A percentile compares a stretch with the other conserved stretches of the same genome.
phyloP scores from a whole-genome alignment of 1,140 invertebrate genomes.

The Trachelipus rathkii region DNA sequence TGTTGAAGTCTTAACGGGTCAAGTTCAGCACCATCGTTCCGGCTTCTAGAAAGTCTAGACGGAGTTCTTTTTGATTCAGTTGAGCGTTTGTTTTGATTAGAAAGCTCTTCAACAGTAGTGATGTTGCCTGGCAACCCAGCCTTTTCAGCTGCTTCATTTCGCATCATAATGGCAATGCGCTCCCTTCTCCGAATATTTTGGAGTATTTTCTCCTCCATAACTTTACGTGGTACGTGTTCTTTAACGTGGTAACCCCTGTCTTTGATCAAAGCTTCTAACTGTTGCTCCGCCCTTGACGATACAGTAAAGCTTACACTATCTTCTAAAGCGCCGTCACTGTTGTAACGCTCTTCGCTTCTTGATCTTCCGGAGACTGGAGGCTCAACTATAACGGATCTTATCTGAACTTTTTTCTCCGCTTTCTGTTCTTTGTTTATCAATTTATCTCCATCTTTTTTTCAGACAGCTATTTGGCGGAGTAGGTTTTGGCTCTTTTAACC shows the following conservation, averaged over 20 bases:
- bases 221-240: constrained; percentile 38
- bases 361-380: not conserved
- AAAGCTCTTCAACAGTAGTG: not conserved
- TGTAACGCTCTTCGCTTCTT: not conserved
- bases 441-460: not conserved
- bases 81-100: not conserved
- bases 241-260: constrained; percentile 39
- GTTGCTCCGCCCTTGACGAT: not conserved
- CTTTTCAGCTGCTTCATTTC: constrained; percentile 27
- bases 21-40: not conserved
- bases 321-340: not conserved
- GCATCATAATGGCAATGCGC: constrained; percentile 37
- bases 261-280: constrained; percentile 34
- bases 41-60: not conserved
- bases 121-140: not conserved
- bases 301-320: not conserved
- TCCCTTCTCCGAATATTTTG: constrained; percentile 39
- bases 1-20: constrained; percentile 22
- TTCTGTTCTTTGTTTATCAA: not conserved
- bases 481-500: not conserved
- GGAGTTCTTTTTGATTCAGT: not conserved
- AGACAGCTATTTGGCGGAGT: not conserved
- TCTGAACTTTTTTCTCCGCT: not conserved
- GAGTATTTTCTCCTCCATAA: constrained; percentile 40
- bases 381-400: not conserved